Evolutionary conservation across 1,140 invertebrate species (phyloP), one percentile per base, ranked within the genome.

Genomic region (Uloborus diversus): DNA sequence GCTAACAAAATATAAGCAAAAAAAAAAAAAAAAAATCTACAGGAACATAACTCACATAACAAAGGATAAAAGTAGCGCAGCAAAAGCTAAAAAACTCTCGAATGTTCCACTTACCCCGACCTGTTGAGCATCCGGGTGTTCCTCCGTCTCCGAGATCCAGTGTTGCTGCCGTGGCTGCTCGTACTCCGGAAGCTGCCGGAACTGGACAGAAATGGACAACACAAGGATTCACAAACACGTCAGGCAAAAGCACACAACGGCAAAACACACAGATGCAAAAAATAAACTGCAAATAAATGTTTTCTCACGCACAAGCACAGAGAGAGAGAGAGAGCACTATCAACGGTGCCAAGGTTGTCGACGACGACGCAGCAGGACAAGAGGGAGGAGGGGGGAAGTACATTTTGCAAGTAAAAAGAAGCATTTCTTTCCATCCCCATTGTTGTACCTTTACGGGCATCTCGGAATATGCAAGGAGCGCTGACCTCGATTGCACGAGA

Each of bases 101-200:
- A n/a, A n/a, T n/a, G n/a, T n/a, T n/a, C n/a, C 20, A 57, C 75
- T 79, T 49, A 79, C 76, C 76, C 65, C 23, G 76, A 79, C 20
- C 76, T 56, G 65, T 69, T 79, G 64, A 79, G 76, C 51, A 79
- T 69, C 28, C 76, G 51, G 33, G 76, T 68, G 30, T 35, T 78
- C 49, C 71, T 23, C 17, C 76, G 32, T 30, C 69, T 37, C 56
- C 76, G 57, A 11, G 61, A n/a, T 17, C 59, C 61, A 37, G 20
- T 20, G 23, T 33, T 57, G 51, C 73, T 62, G 57, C 71, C 71
- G 73, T 66, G 61, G 23, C 73, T 78, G 51, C 73, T 78, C 32
- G 32, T 57, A 42, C 76, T 79, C n/a, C 76, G 64, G 65, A 79
- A 79, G 27, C 76, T 79, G 64, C 65, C 76, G 17, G 76, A 79